These are phyloP conservation scores for Marcusenius ussheri DNA, from an alignment of 2,113 vertebrate species.

Conservation along the genomic window DNA sequence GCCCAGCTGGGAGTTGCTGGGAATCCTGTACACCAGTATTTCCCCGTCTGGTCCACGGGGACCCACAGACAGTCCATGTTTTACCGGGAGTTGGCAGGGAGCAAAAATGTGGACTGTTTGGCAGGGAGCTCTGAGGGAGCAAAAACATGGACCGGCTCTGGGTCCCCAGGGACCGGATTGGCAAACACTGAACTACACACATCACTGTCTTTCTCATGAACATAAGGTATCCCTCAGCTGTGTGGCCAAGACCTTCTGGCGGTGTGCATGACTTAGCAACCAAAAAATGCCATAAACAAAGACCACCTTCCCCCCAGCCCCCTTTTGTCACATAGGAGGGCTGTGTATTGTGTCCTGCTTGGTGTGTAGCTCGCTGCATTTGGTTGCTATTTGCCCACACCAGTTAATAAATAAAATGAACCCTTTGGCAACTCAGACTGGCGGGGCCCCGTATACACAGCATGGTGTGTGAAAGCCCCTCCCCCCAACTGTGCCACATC, in stretches of 20 bases:
- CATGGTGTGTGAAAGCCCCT: not conserved
- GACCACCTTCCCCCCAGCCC: not conserved
- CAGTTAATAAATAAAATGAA: slow-evolving; percentile 6
- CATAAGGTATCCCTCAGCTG: not conserved
- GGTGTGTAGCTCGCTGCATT: not conserved
- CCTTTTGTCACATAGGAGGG: not conserved
- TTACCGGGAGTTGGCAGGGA: not conserved
- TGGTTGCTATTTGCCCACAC: not conserved
- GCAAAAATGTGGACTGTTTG: not conserved
- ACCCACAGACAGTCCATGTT: not conserved
- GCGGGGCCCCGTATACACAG: not conserved
- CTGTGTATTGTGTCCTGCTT: not conserved
- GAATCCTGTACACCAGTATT: not conserved
- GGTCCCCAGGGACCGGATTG: not conserved
- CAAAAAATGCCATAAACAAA: not conserved
- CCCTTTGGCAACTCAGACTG: not conserved
- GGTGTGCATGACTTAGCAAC: not conserved
- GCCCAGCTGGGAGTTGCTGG: not conserved
- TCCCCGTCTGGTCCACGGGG: not conserved
- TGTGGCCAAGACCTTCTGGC: not conserved
- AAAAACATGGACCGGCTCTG: not conserved
- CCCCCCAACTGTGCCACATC: not conserved
- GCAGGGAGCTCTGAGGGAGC: not conserved
- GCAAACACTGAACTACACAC: not conserved
- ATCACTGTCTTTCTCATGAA: not conserved